These are phyloP conservation scores for Nycticebus coucang DNA, from an alignment of 2,113 vertebrate genomes.

Conservation along the genomic window DNA sequence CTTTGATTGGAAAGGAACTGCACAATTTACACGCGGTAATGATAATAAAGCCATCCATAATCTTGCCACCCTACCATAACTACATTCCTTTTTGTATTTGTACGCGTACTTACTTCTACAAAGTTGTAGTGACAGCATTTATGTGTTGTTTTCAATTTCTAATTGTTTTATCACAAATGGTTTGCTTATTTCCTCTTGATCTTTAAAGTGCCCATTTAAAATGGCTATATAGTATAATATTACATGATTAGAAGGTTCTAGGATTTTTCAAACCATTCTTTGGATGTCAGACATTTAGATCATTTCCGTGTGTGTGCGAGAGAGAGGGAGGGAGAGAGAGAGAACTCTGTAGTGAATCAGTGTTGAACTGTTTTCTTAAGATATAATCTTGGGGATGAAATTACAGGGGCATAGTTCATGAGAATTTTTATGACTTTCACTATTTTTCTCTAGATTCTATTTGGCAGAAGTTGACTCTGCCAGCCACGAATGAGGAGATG, in stretches of 20 bases:
- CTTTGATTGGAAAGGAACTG: slow-evolving; percentile 15
- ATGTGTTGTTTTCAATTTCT: background rate
- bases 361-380: background rate
- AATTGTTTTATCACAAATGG: slow-evolving; percentile 26
- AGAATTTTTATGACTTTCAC: background rate
- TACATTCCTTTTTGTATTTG: background rate
- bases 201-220: slow-evolving; percentile 17
- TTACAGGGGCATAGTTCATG: background rate
- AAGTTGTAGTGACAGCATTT: background rate
- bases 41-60: background rate
- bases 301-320: background rate
- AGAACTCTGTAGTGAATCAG: background rate
- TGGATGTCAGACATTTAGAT: slow-evolving; percentile 10
- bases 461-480: background rate
- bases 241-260: slow-evolving; percentile 38
- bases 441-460: background rate
- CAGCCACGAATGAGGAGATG: background rate
- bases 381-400: background rate
- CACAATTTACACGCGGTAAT: background rate
- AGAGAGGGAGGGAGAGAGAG: too few species aligned
- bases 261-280: slow-evolving; percentile 53
- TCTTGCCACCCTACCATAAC: background rate
- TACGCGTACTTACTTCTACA: background rate
- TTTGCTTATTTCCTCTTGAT: slow-evolving; percentile 34
- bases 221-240: background rate